These are phyloP conservation scores for Metaphire vulgaris DNA, from an alignment of 1,140 invertebrate genomes.

Conservation along the genomic window DNA sequence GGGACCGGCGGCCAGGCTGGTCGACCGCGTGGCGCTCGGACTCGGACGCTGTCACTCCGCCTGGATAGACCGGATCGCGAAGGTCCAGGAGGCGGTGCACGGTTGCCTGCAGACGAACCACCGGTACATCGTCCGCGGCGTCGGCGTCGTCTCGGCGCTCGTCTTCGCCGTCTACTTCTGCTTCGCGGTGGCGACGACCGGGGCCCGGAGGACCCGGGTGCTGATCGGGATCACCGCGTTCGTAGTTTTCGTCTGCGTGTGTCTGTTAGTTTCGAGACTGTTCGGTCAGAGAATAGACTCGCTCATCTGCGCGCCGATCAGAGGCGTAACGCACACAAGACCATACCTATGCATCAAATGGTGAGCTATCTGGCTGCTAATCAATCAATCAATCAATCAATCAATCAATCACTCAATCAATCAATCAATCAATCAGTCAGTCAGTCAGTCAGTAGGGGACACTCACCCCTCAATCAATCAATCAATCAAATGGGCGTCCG, in stretches of 20 bases:
- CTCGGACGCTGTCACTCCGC: not conserved
- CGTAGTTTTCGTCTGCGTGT: not conserved
- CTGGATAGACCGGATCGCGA: constrained; percentile 16
- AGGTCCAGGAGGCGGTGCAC: constrained; percentile 19
- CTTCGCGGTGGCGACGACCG: constrained; percentile 18
- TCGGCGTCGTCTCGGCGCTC: constrained; percentile 15
- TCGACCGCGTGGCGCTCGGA: not conserved
- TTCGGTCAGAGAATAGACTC: not conserved
- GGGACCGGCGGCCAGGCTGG: not conserved
- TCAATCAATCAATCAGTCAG: not conserved
- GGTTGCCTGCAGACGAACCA: not conserved
- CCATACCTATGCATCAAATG: not conserved
- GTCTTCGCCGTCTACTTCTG: constrained; percentile 24
- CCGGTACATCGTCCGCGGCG: constrained; percentile 6
- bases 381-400: not conserved
- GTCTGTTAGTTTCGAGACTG: not conserved
- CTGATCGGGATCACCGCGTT: not conserved
- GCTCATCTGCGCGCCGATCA: not conserved
- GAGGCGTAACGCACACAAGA: not conserved
- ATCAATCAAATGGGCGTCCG: not conserved
- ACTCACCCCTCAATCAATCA: not conserved
- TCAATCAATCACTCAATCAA: not conserved
- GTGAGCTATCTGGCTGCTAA: not conserved
- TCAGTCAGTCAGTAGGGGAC: not conserved
- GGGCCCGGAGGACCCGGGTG: not conserved